phyloP scores from a whole-genome alignment of 2,113 vertebrate species.

The Oreocharis arfaki region DNA sequence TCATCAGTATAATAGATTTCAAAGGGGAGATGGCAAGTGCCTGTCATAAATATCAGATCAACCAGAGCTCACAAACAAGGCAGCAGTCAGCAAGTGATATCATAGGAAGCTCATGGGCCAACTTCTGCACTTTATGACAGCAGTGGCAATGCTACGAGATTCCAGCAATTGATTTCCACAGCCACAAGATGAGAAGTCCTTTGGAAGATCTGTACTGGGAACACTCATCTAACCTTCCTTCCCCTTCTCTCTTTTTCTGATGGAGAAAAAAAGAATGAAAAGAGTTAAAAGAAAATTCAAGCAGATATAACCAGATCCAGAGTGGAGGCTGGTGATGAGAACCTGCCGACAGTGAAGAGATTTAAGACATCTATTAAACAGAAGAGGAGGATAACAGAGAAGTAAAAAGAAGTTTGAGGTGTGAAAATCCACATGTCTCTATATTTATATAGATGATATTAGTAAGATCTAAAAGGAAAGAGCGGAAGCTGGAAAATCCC shows the following conservation, averaged over 20 bases:
- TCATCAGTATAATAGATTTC: background rate
- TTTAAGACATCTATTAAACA: constrained; percentile 10
- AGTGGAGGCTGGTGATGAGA: constrained; percentile 4
- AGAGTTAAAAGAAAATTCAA: background rate
- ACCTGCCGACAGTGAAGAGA: background rate
- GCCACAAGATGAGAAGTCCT: background rate
- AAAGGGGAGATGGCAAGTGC: background rate
- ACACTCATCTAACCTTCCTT: background rate
- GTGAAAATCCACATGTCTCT: background rate
- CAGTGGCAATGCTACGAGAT: background rate
- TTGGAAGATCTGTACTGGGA: background rate
- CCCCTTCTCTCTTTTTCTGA: background rate
- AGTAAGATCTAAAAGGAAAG: constrained; percentile 4
- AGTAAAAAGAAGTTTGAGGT: constrained; percentile 1
- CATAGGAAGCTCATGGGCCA: background rate
- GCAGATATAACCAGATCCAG: background rate
- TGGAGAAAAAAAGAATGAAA: background rate
- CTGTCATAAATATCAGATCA: background rate
- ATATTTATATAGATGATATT: background rate
- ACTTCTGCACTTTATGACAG: background rate
- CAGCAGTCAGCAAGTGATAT: background rate
- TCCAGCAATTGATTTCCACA: background rate
- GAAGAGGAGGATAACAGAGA: background rate
- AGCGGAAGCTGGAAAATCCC: constrained; percentile 10
- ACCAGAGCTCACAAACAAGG: background rate